phyloP scores from a whole-genome alignment of 1,140 invertebrate species.

The Lepidurus arcticus region DNA sequence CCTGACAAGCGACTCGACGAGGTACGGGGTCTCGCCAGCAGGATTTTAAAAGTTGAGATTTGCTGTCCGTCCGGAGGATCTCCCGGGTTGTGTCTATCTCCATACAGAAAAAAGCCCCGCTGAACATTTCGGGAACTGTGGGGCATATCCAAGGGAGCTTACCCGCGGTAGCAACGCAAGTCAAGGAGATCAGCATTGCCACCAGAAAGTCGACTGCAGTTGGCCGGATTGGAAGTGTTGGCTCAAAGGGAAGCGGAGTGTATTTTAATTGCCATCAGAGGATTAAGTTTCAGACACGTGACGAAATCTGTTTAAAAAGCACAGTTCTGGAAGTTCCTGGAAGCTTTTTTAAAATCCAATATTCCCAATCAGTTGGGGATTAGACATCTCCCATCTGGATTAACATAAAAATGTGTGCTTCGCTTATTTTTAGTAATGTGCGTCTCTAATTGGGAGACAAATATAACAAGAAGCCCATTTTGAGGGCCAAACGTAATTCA shows the following conservation, averaged over 20 bases:
- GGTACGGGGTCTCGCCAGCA: neutral
- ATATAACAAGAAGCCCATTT: neutral
- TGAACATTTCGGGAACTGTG: neutral
- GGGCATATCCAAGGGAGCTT: neutral
- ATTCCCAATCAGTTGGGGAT: too few relatives aligned
- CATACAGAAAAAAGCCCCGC: neutral
- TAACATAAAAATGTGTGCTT: neutral
- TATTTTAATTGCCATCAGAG: neutral
- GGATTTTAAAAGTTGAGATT: neutral
- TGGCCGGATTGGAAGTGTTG: conserved; percentile 20
- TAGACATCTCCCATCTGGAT: neutral
- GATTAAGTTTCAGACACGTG: conserved; percentile 3
- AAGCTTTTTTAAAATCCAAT: too few relatives aligned
- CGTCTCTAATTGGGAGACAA: neutral
- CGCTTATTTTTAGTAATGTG: neutral
- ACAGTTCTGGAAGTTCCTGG: too few relatives aligned
- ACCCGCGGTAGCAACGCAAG: neutral
- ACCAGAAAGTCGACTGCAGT: conserved; percentile 7
- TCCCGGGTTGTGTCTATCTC: neutral
- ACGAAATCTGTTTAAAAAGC: neutral
- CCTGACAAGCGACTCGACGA: too few relatives aligned
- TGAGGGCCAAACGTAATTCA: neutral
- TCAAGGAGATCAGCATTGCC: neutral
- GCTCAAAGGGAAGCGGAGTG: neutral
- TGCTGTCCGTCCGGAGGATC: neutral